Evolutionary conservation across 2,888 invertebrate species (phyloP), one percentile per base, ranked within the genome.

Genomic region (Eueremaeus valkanovi): DNA sequence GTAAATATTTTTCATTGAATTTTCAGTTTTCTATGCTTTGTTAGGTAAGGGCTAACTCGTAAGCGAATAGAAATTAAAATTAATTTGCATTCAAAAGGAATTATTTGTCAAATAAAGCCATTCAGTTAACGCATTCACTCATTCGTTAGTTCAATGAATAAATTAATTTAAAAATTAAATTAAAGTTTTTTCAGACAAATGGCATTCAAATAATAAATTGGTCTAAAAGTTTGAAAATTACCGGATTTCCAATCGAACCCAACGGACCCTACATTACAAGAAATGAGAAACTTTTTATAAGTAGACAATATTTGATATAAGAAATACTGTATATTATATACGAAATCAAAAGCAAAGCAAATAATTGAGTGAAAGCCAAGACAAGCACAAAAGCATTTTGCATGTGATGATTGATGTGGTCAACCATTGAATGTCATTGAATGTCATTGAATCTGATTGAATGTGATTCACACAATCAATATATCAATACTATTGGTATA

Each of bases 311-410:
- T 45, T 18, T 8, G 11, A 8, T 36, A 36, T 36, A 36, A 31
- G n/a, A 73, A 27, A 76, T 24, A 74, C 45, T 74, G 13, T 8
- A 27, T 36, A 13, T 51, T 36, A 24, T 45, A 75, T 51, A 51
- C n/a, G 13, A 68, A 21, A 24, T 66, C 68, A 76, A 36, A 73
- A 78, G 55, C 72, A 36, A 72, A 76, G 75, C 70, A 72, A 76
- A 78, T 36, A 21, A 13, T 24, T 27, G 24, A 73, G 3, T 6
- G 42, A 72, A 72, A 55, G 18, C n/a, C n/a, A n/a, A n/a, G n/a
- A n/a, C n/a, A n/a, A 73, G 2, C 33, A 72, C 33, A 29, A 63
- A 63, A 63, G 63, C 63, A 63, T 63, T 31, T 63, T 63, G 63
- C 63, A 63, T 16, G 11, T 63, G 63, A 63, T 63, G 63, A 63